Evolutionary conservation across 2,888 invertebrate genomes (phyloP).

Genomic region (Zonitis immaculata): DNA sequence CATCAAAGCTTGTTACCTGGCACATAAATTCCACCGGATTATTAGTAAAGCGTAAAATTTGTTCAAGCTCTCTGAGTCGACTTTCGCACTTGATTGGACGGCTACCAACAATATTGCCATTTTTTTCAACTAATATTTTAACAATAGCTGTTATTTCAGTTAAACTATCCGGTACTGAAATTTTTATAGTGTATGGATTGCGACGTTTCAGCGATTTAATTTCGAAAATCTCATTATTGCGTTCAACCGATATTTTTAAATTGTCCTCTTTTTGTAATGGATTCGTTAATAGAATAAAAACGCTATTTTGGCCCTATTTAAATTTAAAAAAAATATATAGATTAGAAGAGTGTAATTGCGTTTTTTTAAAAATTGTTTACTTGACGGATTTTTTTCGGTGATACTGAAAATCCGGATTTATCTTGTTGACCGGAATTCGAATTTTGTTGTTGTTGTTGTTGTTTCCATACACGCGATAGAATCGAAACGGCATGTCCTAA

Average conservation of each 20-base stretch:
- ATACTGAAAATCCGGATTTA: conserved; percentile 65
- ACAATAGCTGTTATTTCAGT: conserved; percentile 79
- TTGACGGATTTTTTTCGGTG: conserved; percentile 72
- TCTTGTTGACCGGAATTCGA: conserved; percentile 44
- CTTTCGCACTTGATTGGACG: conserved; percentile 88
- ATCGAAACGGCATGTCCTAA: conserved; percentile 78
- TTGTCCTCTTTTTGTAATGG: conserved; percentile 73
- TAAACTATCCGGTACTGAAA: conserved; percentile 76
- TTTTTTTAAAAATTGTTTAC: too few species aligned
- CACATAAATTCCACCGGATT: conserved; percentile 87
- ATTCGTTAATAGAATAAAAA: conserved; percentile 73
- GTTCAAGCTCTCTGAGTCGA: conserved; percentile 74
- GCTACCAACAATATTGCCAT: conserved; percentile 72
- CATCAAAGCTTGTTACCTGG: conserved; percentile 55
- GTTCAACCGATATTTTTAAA: conserved; percentile 73
- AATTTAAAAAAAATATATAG: too few species aligned
- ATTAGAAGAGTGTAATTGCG: too few species aligned
- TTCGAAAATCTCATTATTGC: conserved; percentile 69
- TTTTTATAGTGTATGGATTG: conserved; percentile 80
- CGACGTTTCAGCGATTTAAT: conserved; percentile 70
- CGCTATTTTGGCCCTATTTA: conserved; percentile 81
- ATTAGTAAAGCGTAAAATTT: conserved; percentile 70
- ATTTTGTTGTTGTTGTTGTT: too few species aligned
- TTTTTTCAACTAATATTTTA: conserved; percentile 75
- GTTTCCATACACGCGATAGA: conserved; percentile 55